Evolutionary conservation across 2,888 invertebrate species (phyloP).

Genomic region (Conistra vaccinii): DNA sequence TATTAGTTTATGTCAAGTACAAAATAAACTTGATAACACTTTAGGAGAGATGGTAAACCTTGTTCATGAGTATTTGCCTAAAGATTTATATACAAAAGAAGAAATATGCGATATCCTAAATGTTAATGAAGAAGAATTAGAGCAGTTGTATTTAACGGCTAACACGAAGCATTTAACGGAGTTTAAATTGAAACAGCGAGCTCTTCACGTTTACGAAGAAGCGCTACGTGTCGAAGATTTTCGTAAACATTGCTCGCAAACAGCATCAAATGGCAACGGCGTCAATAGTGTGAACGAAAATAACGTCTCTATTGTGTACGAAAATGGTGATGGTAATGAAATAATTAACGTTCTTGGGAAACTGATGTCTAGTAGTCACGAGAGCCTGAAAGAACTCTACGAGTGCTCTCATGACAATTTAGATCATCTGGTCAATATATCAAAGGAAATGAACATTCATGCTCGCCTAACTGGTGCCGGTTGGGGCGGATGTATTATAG

Average conservation of each 20-base stretch:
- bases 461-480: conserved; percentile 99
- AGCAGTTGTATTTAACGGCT: conserved; percentile 84
- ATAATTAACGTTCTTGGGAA: conserved; percentile 92
- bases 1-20: conserved; percentile 94
- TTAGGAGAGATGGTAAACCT: conserved; percentile 93
- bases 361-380: conserved; percentile 97
- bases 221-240: conserved; percentile 96
- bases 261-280: conserved; percentile 73
- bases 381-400: conserved; percentile 95
- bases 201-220: conserved; percentile 97
- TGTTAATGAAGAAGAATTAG: conserved; percentile 91
- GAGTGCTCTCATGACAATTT: conserved; percentile 98
- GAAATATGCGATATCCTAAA: conserved; percentile 92
- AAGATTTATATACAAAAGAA: conserved; percentile 92
- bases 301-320: conserved; percentile 67
- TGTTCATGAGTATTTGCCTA: conserved; percentile 91
- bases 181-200: conserved; percentile 96
- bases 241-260: conserved; percentile 91
- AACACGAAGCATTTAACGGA: conserved; percentile 92
- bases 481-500: conserved; percentile 99
- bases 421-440: conserved; percentile 95
- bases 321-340: conserved; percentile 73
- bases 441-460: conserved; percentile 93
- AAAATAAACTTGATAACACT: conserved; percentile 91
- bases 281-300: conserved; percentile 60